These are phyloP conservation scores for Mandrillus leucophaeus DNA, from an alignment of 2,113 vertebrate genomes.

Conservation along the genomic window DNA sequence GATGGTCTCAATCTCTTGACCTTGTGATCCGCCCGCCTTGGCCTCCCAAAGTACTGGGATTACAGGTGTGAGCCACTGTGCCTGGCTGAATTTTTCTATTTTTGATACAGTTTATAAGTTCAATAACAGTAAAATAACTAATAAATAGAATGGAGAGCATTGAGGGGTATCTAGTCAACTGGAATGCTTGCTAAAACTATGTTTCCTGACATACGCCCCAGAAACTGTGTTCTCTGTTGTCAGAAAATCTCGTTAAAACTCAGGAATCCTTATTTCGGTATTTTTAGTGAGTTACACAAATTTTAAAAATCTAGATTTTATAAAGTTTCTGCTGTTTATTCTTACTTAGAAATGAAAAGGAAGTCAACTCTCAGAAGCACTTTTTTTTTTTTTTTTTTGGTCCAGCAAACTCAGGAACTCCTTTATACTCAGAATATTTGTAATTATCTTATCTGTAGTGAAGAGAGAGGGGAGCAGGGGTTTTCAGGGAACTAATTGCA, in stretches of 20 bases:
- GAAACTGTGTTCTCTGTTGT: neutral
- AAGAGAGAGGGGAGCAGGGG: neutral
- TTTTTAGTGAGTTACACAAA: neutral
- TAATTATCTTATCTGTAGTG: neutral
- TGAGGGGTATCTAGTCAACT: neutral
- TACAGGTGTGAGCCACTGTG: no score
- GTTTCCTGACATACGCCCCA: neutral
- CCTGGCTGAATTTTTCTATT: neutral
- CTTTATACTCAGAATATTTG: neutral
- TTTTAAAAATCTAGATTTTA: neutral
- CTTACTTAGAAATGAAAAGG: neutral
- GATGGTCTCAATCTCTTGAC: no score
- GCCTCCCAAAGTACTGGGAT: no score
- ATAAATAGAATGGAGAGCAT: neutral
- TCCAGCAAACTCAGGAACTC: neutral
- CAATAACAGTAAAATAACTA: neutral
- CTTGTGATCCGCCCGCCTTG: no score
- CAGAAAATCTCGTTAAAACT: neutral
- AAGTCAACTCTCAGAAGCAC: neutral
- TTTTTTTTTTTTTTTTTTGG: no score
- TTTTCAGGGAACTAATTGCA: neutral
- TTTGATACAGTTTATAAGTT: neutral
- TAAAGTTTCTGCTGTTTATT: neutral
- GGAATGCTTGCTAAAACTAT: neutral
- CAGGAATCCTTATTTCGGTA: neutral